Percentiles rank a stretch among this genome's conserved stretches.
Conservation (phyloP, 2,888 invertebrate genomes). For the Drosophila stalkeri region DNA sequence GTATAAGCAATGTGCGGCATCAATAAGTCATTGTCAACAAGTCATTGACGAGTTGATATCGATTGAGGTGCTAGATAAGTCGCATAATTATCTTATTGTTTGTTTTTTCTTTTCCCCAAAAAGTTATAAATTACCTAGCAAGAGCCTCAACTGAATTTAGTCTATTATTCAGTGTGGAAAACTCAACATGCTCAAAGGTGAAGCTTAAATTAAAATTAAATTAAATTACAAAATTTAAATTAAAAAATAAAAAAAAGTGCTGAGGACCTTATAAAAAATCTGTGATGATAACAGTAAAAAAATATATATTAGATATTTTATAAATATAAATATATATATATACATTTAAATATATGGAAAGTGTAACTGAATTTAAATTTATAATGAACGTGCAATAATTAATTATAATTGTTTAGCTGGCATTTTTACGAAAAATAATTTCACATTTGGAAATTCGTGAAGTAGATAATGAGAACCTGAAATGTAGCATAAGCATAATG, state of each 20-base stretch:
- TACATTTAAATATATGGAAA: no score
- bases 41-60: constrained; percentile 48
- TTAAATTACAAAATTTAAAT: no score
- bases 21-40: constrained; percentile 41
- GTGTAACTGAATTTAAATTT: no score
- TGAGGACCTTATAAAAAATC: neutral
- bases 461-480: neutral
- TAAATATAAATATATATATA: no score
- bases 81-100: constrained; percentile 29
- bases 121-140: constrained; percentile 59
- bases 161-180: constrained; percentile 43
- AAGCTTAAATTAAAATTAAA: constrained; percentile 5
- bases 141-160: constrained; percentile 46
- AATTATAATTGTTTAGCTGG: no score
- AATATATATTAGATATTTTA: no score
- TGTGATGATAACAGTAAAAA: no score
- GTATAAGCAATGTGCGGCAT: constrained; percentile 48
- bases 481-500: neutral
- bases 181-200: constrained; percentile 65
- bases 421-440: neutral
- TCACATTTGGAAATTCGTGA: neutral
- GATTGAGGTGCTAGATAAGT: constrained; percentile 51
- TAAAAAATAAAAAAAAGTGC: no score
- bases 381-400: no score
- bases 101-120: neutral